phyloP scores from a whole-genome alignment of 2,888 invertebrate genomes.

The Dusona sp. region DNA sequence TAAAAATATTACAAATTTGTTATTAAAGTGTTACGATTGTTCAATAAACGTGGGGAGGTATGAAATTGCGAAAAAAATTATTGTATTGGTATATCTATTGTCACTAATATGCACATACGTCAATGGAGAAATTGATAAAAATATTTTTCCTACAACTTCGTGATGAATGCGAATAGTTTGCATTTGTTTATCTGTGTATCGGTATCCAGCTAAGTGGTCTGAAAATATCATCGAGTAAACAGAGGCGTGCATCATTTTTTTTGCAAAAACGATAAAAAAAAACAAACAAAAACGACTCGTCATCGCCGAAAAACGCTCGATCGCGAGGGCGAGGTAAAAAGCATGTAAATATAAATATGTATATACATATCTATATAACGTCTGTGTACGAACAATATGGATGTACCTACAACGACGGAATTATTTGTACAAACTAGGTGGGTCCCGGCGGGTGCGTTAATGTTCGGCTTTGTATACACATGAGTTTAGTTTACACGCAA shows the following conservation, averaged over 20 bases:
- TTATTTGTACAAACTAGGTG: conserved; percentile 81
- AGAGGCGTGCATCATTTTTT: conserved; percentile 47
- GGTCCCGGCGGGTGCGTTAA: conserved; percentile 73
- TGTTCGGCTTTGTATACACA: conserved; percentile 74
- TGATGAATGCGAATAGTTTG: background rate
- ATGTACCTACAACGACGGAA: conserved; percentile 69
- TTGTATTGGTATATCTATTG: background rate
- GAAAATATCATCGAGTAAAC: conserved; percentile 58
- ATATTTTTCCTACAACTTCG: conserved; percentile 7
- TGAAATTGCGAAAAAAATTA: background rate
- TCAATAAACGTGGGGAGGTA: background rate
- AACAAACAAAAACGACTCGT: conserved; percentile 35
- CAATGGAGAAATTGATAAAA: background rate
- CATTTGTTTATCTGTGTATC: conserved; percentile 38
- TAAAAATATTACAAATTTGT: conserved; percentile 8
- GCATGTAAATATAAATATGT: conserved; percentile 14
- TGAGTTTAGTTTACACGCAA: conserved; percentile 64
- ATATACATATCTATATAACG: conserved; percentile 7
- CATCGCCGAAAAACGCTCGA: conserved; percentile 34
- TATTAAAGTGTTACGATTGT: background rate
- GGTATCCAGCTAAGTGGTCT: conserved; percentile 41
- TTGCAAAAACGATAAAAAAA: conserved; percentile 20
- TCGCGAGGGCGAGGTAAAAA: conserved; percentile 55
- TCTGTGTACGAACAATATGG: conserved; percentile 40
- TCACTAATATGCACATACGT: background rate